These are phyloP conservation scores for Tenthredo distinguenda DNA, from an alignment of 2,888 invertebrate species.

Conservation along the genomic window DNA sequence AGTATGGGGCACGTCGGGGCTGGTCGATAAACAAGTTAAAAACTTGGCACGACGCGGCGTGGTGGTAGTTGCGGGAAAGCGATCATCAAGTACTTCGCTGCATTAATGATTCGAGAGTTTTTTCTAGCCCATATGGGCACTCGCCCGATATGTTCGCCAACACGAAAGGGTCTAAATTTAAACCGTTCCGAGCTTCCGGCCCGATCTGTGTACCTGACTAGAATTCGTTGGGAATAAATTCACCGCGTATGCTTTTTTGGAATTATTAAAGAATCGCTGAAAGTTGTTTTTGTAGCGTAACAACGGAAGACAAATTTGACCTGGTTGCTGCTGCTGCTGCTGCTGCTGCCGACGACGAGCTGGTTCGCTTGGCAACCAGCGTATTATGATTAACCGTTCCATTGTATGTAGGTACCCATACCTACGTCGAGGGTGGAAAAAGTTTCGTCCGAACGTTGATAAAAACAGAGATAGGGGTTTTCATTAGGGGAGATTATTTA, in stretches of 20 bases:
- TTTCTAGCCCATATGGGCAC: neutral
- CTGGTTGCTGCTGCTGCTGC: conserved; percentile 10
- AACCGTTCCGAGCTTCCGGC: neutral
- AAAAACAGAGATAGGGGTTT: conserved; percentile 4
- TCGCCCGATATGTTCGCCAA: neutral
- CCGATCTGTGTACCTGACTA: neutral
- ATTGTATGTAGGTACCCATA: neutral
- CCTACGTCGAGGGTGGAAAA: neutral
- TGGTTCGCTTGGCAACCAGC: conserved; percentile 30
- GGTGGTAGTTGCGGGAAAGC: conserved; percentile 29
- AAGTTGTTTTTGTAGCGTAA: neutral
- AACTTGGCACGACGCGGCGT: conserved; percentile 25
- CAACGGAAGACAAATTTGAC: conserved; percentile 44
- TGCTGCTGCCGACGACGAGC: neutral
- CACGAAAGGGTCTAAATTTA: neutral
- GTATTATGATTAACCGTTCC: conserved; percentile 38
- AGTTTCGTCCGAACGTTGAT: conserved; percentile 19
- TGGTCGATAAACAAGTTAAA: conserved; percentile 47
- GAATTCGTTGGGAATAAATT: neutral
- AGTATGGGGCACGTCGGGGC: conserved; percentile 30
- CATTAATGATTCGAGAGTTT: conserved; percentile 40
- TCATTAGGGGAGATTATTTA: neutral
- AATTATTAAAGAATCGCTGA: neutral
- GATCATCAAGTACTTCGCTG: conserved; percentile 33
- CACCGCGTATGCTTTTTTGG: neutral